Base-by-base conservation (phyloP, 1,140 invertebrate species). In the Drosophila murphyi region DNA sequence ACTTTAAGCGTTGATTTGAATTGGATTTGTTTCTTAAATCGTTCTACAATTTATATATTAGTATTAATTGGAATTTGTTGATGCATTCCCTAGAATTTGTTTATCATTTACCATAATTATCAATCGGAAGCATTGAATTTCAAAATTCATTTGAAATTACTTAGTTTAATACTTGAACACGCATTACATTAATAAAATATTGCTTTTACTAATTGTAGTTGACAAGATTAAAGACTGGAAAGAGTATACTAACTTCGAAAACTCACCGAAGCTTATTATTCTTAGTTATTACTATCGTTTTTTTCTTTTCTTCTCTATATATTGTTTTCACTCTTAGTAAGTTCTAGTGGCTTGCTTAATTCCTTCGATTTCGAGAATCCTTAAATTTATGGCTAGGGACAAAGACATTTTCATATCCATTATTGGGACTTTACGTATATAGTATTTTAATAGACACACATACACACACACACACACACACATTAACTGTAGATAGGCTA, bases 181-280 rank as follows among this genome's bases (percentile, higher is more conserved):
- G 37, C 35, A 12, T 20, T 20, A 20, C 5, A 35, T 56, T n/a
- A 43, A n/a, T 50, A 28, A 31, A 28, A 31, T 50, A 31, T 50
- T 50, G 48, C 29, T 50, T 50, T 31, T 10, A 31, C 4, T 7
- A 48, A 5, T 29, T 10, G 8, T n/a, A 10, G 6, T 2, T 10
- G 8, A 31, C 4, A 50, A 50, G 48, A n/a, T 5, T 10, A 31
- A 32, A 12, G 5, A 20, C n/a, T 52, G 68, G 48, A 72, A 79
- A 74, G 35, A 68, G 62, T 56, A 52, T 20, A 32, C 31, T 5
- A 32, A 50, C 76, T 79, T 51, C 76, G 69, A 57, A 20, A 12
- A 52, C 20, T 28, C 2, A 37, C 69, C 76, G 76, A 78, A 73
- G 76, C 34, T 72, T 6, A 10, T 43, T 28, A 5, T 51, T 64